Evolutionary conservation across 2,797 vertebrate genomes (phyloP), one percentile per base, ranked within the genome.

Genomic region (Aulostomus chinensis): DNA sequence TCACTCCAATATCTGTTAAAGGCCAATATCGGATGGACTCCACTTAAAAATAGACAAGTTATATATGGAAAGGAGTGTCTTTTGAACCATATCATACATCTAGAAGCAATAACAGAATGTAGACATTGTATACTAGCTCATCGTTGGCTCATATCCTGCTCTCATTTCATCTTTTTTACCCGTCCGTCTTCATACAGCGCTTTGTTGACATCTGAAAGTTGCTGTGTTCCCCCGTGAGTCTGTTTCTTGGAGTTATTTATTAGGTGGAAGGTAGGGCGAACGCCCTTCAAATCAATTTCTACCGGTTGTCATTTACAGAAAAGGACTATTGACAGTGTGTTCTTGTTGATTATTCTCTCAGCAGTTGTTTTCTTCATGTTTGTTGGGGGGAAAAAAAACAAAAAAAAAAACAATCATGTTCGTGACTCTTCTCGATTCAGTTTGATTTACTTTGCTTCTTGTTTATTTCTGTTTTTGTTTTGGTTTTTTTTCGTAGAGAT

Each of bases 231-330:
- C 38, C 37, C 45, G 34, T 13, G 13, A 56, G 25, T 29, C 43
- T 32, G 32, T 37, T 68, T 51, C 53, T 56, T 10, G 11, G 43
- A 57, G 37, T 45, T 72, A 50, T 78, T 78, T 60, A 43, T 65
- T 45, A 29, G 63, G 18, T 39, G n/a, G 50, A 31, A 42, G 31
- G 40, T 15, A 30, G 35, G 16, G 25, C 21, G 36, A 52, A 33
- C 0, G 0, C 9, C 51, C 47, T 69, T 59, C 58, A 65, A 67
- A 80, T 71, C 34, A 37, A 72, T 80, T 57, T 48, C 55, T 60
- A 28, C 36, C 22, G n/a, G 40, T 63, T 60, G 48, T 71, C 68
- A 46, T 47, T 37, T 52, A 55, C 45, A 73, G 53, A 68, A 60
- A 65, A 62, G 50, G 34, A 68, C 58, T 68, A 62, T 62, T 55